Base-by-base conservation (phyloP, 2,113 vertebrate genomes). In the Vidua macroura region DNA sequence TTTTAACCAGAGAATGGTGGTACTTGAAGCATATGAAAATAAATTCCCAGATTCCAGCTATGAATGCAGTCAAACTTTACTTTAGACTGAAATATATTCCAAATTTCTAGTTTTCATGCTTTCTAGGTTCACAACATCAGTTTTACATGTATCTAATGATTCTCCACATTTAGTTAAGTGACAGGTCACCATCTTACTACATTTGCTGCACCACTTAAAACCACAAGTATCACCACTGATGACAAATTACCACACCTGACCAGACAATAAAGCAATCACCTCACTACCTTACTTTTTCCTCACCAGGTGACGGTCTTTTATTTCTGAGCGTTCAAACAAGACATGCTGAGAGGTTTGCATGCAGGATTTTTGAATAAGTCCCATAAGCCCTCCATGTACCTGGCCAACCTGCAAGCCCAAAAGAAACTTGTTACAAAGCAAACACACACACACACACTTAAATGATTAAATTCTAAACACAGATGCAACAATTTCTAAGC, bases 311-410 rank as follows among this genome's bases (percentile, higher is more conserved):
- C 98, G 98, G 92, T 99, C 99, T 90, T 98, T 99, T 97, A 99
- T 98, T 97, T 99, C 99, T 1, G 98, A 99, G 90, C 99, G 98
- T 94, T 99, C 99, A 94, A 99, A 99, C 98, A 99, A 98, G 52
- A 99, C 97, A 19, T 99, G 99, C 67, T 98, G 99, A 93, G 97
- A 98, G 13, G 98, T 98, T 93, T 95, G 98, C 79, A 98, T 98
- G 97, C 99, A 99, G 7, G 98, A 98, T 96, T 98, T 98, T 96
- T 99, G 99, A 46, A 99, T 98, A 87, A 99, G 91, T 69, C 99
- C 99, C 97, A 99, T 79, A 88, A 99, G 85, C 9, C 99, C 99
- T n/a, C 98, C 98, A 2, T 99, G 99, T 72, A 98, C 95, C 94
- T 99, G 99, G 64, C 99, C 98, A 96, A 99, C 99, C 99, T 99